Evolutionary conservation across 2,113 vertebrate genomes (phyloP).

Genomic region (Okapia johnstoni): DNA sequence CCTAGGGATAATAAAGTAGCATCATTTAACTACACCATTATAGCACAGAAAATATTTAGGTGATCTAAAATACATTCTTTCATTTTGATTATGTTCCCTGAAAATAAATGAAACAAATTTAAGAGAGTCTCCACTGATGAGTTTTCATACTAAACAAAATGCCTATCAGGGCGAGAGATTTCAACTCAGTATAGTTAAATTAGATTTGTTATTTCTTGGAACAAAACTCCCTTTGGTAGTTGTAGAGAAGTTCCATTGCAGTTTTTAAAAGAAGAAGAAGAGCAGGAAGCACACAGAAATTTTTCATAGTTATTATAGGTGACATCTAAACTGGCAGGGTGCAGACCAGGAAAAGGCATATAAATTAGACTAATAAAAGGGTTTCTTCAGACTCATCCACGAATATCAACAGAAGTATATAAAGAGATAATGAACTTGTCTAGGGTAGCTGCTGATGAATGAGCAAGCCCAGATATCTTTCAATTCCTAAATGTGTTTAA

Average conservation of each 20-base stretch:
- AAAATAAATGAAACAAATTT: slow-evolving; percentile 65
- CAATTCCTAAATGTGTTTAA: slow-evolving; percentile 1
- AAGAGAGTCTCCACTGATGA: slow-evolving; percentile 70
- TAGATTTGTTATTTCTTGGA: slow-evolving; percentile 83
- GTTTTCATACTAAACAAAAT: slow-evolving; percentile 75
- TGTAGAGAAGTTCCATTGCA: slow-evolving; percentile 70
- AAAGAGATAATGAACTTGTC: slow-evolving; percentile 72
- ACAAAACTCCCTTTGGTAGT: slow-evolving; percentile 79
- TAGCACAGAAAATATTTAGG: slow-evolving; percentile 25
- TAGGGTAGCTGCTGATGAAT: slow-evolving; percentile 46
- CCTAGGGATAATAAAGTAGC: neutral
- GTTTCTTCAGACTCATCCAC: slow-evolving; percentile 71
- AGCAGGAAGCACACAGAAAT: slow-evolving; percentile 82
- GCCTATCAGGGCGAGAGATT: slow-evolving; percentile 74
- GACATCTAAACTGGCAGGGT: slow-evolving; percentile 87
- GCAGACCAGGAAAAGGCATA: slow-evolving; percentile 71
- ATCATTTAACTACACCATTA: neutral
- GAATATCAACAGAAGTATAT: slow-evolving; percentile 65
- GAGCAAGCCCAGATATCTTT: slow-evolving; percentile 57
- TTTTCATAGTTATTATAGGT: slow-evolving; percentile 93
- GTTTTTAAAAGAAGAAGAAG: slow-evolving; percentile 68
- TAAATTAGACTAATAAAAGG: slow-evolving; percentile 79
- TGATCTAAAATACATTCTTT: slow-evolving; percentile 29
- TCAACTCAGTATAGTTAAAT: slow-evolving; percentile 80
- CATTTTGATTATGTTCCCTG: slow-evolving; percentile 41